Base-by-base conservation (phyloP, 2,888 invertebrate genomes). In the Perizoma affinitatum region DNA sequence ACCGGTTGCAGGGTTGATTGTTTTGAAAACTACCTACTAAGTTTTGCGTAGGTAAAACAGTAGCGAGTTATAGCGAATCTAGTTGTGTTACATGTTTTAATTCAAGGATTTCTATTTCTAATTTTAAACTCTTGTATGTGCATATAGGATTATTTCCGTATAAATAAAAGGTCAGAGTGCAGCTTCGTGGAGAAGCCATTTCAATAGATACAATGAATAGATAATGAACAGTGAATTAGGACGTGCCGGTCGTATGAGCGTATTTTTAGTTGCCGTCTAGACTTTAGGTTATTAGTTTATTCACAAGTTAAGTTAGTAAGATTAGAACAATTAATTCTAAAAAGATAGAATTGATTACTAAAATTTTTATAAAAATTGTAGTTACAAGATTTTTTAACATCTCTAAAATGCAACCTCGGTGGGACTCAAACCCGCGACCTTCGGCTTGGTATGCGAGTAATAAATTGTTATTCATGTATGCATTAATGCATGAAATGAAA, bases 211-310 rank as follows among this genome's bases (percentile, higher is more conserved):
- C 53, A 41, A 54, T 62, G 62, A 54, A 62, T 58, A 54, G 34
- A 43, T 51, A 47, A 62, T 54, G 10, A 58, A 22, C 4, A 48
- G 44, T 44, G 53, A 54, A 47, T 47, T 58, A 61, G 63, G 52
- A 61, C 58, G 61, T 42, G 60, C 56, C 66, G 67, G 66, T 64
- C 67, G 47, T 35, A 36, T 6, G 10, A 11, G 52, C 52, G 63
- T 71, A 63, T 69, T 70, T 69, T 68, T 53, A 52, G 58, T 35
- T 54, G 48, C 49, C 22, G 65, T 65, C 55, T 68, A 68, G 60
- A 43, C 49, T 60, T 66, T 59, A 58, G 54, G 48, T 58, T 56
- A 46, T 47, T 43, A 36, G 50, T 50, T 41, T 53, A 40, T 49
- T 36, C 45, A 52, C 47, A 47, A 41, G 38, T 34, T n/a, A 7